A percentile compares a stretch with the other conserved stretches of the same genome.
Conservation (phyloP, 2,113 vertebrate genomes). For the Clarias magur region DNA sequence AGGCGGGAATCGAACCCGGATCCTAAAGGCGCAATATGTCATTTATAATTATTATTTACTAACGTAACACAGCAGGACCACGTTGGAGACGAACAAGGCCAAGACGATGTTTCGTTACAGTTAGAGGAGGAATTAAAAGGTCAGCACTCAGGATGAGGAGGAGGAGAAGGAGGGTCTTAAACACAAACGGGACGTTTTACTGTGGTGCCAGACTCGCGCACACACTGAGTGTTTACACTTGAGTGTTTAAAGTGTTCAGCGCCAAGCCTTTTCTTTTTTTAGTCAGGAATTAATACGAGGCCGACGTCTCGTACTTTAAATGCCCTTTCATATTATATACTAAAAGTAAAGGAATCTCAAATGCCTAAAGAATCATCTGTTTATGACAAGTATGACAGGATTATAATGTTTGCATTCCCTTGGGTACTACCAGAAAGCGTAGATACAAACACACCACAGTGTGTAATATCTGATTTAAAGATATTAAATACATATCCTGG, state of each 20-base stretch:
- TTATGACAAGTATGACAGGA: not conserved
- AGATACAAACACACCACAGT: not conserved
- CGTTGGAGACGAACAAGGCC: not conserved
- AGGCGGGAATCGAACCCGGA: too few species aligned
- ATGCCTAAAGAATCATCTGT: not conserved
- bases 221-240: constrained; percentile 16
- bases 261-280: constrained; percentile 2
- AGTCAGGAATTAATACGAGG: not conserved
- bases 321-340: not conserved
- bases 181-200: constrained; percentile 29
- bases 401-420: not conserved
- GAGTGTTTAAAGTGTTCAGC: not conserved
- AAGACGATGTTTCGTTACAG: not conserved
- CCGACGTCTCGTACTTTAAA: not conserved
- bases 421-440: not conserved
- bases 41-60: not conserved
- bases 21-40: too few species aligned
- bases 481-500: not conserved
- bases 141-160: constrained; percentile 21
- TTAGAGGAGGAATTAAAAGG: constrained; percentile 37
- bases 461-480: not conserved
- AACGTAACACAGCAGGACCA: not conserved
- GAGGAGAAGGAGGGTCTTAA: constrained; percentile 34
- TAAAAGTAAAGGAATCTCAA: not conserved
- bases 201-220: constrained; percentile 7